These are phyloP conservation scores for Magallana gigas DNA, from an alignment of 1,140 invertebrate species.

Conservation along the genomic window DNA sequence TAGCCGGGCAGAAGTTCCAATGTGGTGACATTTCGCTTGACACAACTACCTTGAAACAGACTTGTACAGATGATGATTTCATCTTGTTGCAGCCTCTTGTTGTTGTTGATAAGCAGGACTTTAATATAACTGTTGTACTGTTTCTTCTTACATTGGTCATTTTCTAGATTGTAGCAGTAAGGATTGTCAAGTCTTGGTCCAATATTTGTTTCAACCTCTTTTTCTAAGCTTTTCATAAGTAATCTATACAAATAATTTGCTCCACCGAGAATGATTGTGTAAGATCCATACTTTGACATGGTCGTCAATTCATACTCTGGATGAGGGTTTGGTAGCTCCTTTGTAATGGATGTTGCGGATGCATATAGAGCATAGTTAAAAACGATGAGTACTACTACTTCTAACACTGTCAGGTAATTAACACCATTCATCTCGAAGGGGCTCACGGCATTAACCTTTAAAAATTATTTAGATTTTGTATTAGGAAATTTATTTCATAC, in stretches of 20 bases:
- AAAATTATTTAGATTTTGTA: neutral
- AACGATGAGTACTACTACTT: neutral
- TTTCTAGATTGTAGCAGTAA: slow-evolving; percentile 82
- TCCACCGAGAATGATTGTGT: slow-evolving; percentile 86
- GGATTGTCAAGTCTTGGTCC: slow-evolving; percentile 94
- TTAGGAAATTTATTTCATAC: too few species aligned
- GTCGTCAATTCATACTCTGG: slow-evolving; percentile 82
- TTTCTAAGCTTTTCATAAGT: slow-evolving; percentile 86
- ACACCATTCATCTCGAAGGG: neutral
- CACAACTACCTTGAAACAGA: slow-evolving; percentile 92
- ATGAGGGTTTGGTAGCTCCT: slow-evolving; percentile 51
- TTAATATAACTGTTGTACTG: slow-evolving; percentile 96
- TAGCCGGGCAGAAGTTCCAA: slow-evolving; percentile 85
- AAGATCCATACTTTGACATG: slow-evolving; percentile 94
- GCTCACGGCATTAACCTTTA: neutral
- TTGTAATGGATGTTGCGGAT: slow-evolving; percentile 45
- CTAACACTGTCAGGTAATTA: neutral
- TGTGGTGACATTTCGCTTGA: slow-evolving; percentile 92
- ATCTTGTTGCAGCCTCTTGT: slow-evolving; percentile 82
- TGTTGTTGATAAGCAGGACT: slow-evolving; percentile 95
- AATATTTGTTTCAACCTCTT: slow-evolving; percentile 89
- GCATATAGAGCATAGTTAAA: neutral
- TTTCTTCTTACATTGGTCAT: slow-evolving; percentile 72
- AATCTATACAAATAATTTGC: slow-evolving; percentile 96
- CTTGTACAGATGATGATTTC: slow-evolving; percentile 96